Percentiles rank a stretch among this genome's conserved stretches.
These are phyloP conservation scores for Bungarus multicinctus DNA, from an alignment of 2,113 vertebrate species.

Conservation along the genomic window DNA sequence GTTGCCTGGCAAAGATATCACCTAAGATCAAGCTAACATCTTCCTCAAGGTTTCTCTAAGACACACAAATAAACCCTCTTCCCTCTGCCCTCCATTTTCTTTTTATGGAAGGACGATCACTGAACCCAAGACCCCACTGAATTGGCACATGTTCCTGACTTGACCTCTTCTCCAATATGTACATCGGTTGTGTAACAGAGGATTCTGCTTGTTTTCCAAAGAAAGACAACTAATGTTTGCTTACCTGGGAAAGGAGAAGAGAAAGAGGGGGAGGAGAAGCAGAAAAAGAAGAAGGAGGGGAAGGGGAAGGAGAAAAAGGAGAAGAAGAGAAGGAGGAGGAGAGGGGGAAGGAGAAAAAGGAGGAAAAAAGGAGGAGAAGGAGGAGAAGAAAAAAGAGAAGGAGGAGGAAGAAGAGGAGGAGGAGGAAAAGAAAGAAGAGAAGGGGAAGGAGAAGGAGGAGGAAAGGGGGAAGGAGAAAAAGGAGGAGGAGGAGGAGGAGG, in stretches of 20 bases:
- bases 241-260: too few relatives aligned
- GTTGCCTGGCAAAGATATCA: not conserved
- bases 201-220: not conserved
- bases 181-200: not conserved
- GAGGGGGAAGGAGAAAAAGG: accelerated
- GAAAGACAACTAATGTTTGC: too few relatives aligned
- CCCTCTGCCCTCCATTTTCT: not conserved
- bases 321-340: too few relatives aligned
- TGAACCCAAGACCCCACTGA: too few relatives aligned
- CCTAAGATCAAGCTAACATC: not conserved
- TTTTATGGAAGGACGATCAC: not conserved
- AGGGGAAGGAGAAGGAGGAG: too few relatives aligned
- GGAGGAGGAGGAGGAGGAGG: accelerated
- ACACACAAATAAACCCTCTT: not conserved
- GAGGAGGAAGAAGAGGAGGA: too few relatives aligned
- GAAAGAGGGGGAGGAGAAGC: not conserved
- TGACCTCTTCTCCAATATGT: not conserved
- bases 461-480: too few relatives aligned
- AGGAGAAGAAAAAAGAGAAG: accelerated
- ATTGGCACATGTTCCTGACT: not conserved
- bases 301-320: accelerated
- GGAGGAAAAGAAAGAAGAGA: too few relatives aligned
- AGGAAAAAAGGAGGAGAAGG: too few relatives aligned
- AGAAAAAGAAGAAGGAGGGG: not conserved
- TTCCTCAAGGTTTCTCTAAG: not conserved